phyloP scores from a whole-genome alignment of 2,888 invertebrate species.

The Drosophila flavopinicola region DNA sequence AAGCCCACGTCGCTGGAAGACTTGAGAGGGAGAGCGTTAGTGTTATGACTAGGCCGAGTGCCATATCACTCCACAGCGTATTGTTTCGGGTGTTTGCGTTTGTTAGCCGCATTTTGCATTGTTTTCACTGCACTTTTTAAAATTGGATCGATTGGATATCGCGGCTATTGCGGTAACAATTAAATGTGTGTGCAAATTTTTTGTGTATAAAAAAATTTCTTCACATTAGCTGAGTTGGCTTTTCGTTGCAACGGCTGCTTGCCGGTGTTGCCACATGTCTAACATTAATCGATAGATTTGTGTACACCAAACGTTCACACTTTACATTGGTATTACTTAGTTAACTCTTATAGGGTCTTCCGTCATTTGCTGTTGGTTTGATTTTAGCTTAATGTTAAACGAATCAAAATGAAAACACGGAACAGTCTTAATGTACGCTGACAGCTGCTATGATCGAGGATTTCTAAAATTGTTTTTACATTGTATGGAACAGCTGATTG shows the following conservation, averaged over 20 bases:
- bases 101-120: conserved; percentile 73
- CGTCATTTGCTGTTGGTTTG: too few relatives aligned
- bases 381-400: too few relatives aligned
- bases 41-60: conserved; percentile 32
- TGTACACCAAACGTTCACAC: too few relatives aligned
- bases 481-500: too few relatives aligned
- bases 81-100: conserved; percentile 53
- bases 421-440: too few relatives aligned
- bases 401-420: too few relatives aligned
- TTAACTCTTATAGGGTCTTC: too few relatives aligned
- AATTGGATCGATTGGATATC: conserved; percentile 34
- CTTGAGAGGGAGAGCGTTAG: conserved; percentile 53
- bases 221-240: conserved; percentile 77
- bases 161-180: conserved; percentile 18
- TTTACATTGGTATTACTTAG: conserved; percentile 1
- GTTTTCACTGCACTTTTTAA: conserved; percentile 50
- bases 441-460: too few relatives aligned
- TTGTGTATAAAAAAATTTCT: conserved; percentile 61
- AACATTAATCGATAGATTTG: conserved; percentile 10
- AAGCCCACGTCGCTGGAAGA: conserved; percentile 74
- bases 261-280: conserved; percentile 31
- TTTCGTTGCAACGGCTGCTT: conserved; percentile 64
- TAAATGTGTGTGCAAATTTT: conserved; percentile 41
- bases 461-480: too few relatives aligned
- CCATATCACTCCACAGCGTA: conserved; percentile 47